Evolutionary conservation across 2,888 invertebrate genomes (phyloP), one percentile per base, ranked within the genome.

Genomic region (Drosophila subsilvestris): DNA sequence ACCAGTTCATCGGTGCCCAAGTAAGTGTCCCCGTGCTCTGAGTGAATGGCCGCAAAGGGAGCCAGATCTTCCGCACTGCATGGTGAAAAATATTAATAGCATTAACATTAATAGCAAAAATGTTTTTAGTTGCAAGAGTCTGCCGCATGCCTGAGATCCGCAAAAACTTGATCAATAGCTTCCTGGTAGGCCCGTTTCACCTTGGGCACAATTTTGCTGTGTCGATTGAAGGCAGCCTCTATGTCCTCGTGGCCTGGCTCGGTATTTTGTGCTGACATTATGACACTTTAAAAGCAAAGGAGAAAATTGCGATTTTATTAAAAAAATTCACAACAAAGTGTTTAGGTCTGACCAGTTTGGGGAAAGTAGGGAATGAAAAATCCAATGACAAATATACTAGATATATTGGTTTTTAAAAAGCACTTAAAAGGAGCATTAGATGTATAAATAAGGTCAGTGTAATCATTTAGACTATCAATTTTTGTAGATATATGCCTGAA

Each of bases 151-250:
- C 65, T 44, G 4, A 82, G 32, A 32, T 88, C 68, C 1, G 72
- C 59, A 51, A 82, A 88, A 1, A 89, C 29, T 1, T 76, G 57
- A 2, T 4, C 22, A 3, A 77, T 55, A 9, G 50, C 69, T 43
- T 82, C 62, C 2, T 79, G 61, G 32, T 87, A 84, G 3, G 71
- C 69, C 14, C 44, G 49, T n/a, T 74, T 75, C 1, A 87, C 73
- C 57, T 62, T 65, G 4, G 48, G 47, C 2, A 76, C 69, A 12
- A 78, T 72, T 0, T 54, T 47, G 17, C 45, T 55, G 37, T 88
- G 82, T 4, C 75, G 70, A 1, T 63, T 62, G 18, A 78, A 87
- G 14, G 74, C 66, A 32, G 78, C 76, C 17, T 80, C 87, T 10
- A 80, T 63, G 47, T 72, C 66, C 1, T 43, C 44, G 3, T 18